Percentiles rank a stretch among this genome's conserved stretches.
phyloP scores from a whole-genome alignment of 2,888 invertebrate genomes.

The Ochropleura leucogaster region DNA sequence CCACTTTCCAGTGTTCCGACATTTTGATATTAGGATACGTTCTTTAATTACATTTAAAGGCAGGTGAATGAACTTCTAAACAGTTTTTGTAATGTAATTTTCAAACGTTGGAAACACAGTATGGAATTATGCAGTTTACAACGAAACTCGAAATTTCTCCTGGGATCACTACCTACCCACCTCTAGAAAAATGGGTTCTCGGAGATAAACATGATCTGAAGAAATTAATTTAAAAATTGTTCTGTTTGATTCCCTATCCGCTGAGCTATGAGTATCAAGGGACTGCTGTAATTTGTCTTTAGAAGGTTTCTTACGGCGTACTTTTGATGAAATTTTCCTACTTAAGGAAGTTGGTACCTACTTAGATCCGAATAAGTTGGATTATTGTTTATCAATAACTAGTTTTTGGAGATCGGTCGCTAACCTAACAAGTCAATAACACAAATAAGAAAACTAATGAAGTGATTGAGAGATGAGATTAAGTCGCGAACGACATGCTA shows the following conservation, averaged over 20 bases:
- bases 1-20: background rate
- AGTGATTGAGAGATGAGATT: no score
- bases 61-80: slow-evolving; percentile 23
- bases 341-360: slow-evolving; percentile 1
- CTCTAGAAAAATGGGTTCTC: slow-evolving; percentile 64
- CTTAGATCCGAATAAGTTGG: slow-evolving; percentile 2
- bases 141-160: slow-evolving; percentile 65
- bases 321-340: slow-evolving; percentile 35
- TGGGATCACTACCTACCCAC: slow-evolving; percentile 53
- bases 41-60: slow-evolving; percentile 8
- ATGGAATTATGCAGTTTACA: slow-evolving; percentile 63
- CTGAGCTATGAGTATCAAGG: slow-evolving; percentile 34
- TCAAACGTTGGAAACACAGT: slow-evolving; percentile 39
- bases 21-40: background rate
- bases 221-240: slow-evolving; percentile 63
- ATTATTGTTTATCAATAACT: slow-evolving; percentile 18
- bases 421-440: no score
- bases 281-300: slow-evolving; percentile 47
- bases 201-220: slow-evolving; percentile 61
- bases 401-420: no score
- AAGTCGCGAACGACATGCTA: no score
- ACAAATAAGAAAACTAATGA: no score
- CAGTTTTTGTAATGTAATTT: slow-evolving; percentile 51
- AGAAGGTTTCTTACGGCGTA: slow-evolving; percentile 21
- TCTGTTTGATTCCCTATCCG: slow-evolving; percentile 43